These are phyloP conservation scores for Cavia porcellus DNA, from an alignment of 2,113 vertebrate genomes.

Conservation along the genomic window DNA sequence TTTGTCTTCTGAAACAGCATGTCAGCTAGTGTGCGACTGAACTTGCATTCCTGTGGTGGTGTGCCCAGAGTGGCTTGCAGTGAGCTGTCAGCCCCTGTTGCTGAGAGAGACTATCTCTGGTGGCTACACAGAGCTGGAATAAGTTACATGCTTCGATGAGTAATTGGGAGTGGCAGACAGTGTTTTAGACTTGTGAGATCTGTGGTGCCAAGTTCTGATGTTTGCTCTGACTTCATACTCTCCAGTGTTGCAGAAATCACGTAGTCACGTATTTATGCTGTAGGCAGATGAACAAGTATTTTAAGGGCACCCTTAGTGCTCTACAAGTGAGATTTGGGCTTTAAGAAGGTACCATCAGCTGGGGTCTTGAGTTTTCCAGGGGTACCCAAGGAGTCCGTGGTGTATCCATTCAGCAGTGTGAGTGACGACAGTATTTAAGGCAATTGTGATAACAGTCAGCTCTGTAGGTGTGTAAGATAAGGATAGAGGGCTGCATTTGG, in stretches of 20 bases:
- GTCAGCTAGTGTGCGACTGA: background rate
- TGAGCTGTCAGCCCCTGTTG: background rate
- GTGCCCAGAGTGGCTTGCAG: no score
- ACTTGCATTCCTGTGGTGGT: background rate
- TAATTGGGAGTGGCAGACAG: background rate
- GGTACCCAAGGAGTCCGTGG: background rate
- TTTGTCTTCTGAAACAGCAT: background rate
- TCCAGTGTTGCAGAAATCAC: background rate
- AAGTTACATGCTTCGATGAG: background rate
- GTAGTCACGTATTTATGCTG: background rate
- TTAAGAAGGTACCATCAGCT: background rate
- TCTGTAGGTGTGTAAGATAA: background rate
- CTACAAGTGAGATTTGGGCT: background rate
- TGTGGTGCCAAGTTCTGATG: background rate
- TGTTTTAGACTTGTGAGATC: background rate
- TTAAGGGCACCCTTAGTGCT: background rate
- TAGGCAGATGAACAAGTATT: background rate
- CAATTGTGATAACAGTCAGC: background rate
- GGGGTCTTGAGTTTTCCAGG: background rate
- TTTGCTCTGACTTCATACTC: background rate
- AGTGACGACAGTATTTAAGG: fast-evolving
- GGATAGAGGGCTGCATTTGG: background rate
- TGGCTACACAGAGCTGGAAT: background rate
- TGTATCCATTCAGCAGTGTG: background rate
- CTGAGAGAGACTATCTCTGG: background rate